Evolutionary conservation across 2,113 vertebrate species (phyloP), one percentile per base, ranked within the genome.

Genomic region (Agapornis roseicollis): DNA sequence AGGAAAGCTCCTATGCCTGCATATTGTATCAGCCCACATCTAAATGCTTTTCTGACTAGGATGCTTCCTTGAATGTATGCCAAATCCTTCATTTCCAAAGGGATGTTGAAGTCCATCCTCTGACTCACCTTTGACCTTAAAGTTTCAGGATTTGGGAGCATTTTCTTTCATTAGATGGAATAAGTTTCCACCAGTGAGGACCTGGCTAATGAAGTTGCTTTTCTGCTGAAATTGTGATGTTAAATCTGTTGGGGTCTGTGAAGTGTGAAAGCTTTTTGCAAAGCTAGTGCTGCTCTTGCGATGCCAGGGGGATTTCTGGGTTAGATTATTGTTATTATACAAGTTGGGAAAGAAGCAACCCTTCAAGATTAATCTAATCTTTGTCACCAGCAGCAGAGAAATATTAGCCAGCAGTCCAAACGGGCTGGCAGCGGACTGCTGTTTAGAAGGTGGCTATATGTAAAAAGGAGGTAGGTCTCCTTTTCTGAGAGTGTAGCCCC

Each of bases 1-100:
- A 64, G 37, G 13, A 35, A 73, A 83, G 22, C 14, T 47, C 6
- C 7, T 53, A 70, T 20, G 3, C 35, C 18, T n/a, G 39, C 4
- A n/a, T 19, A 35, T 63, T 0, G 0, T 49, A 69, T 49, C 42
- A 70, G 23, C 13, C 4, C 37, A 50, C 13, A 55, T 39, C 33
- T 50, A 79, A 81, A 69, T 17, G 3, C 13, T 94, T 74, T 94
- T 42, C n/a, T 79, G 56, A 41, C 24, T 14, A 49, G 25, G 28
- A 35, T 69, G n/a, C 13, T 68, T 74, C 78, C 64, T 53, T 91
- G 64, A 56, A 79, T 37, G 10, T 33, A 25, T 42, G 11, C 11
- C 47, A 78, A 41, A 61, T 58, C 35, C 17, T 25, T 69, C 3
- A 79, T 84, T 86, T 93, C 61, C 39, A 56, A 78, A 46, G 7